Percentiles rank a stretch among this genome's conserved stretches.
These are phyloP conservation scores for Cephalopachus bancanus DNA, from an alignment of 2,797 vertebrate genomes.

Conservation along the genomic window DNA sequence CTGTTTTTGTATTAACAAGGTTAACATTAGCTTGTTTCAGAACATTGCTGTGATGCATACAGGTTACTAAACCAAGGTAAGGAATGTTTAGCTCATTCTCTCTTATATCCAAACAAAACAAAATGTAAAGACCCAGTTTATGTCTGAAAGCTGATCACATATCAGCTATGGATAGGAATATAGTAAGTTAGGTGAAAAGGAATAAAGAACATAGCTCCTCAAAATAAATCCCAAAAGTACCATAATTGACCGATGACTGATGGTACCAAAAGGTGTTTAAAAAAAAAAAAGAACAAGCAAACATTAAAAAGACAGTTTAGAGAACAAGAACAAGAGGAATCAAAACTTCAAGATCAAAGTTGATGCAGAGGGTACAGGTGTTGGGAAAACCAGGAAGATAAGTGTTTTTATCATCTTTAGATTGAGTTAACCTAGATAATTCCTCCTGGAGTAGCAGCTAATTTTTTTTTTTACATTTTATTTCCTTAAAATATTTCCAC, in stretches of 20 bases:
- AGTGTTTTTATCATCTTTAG: not conserved
- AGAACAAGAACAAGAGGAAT: not conserved
- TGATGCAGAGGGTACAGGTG: too few relatives aligned
- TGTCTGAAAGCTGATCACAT: not conserved
- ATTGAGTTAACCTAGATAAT: constrained; percentile 54
- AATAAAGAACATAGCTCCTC: not conserved
- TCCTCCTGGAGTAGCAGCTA: not conserved
- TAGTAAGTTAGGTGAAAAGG: not conserved
- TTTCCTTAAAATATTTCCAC: not conserved
- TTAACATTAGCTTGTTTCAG: constrained; percentile 21
- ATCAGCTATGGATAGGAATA: not conserved
- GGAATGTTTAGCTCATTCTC: not conserved
- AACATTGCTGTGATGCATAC: not conserved
- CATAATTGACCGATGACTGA: too few relatives aligned
- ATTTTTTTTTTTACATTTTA: constrained; percentile 38
- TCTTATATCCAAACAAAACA: not conserved
- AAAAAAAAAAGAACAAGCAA: not conserved
- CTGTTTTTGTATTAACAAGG: not conserved
- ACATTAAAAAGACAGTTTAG: not conserved
- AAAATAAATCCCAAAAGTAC: not conserved
- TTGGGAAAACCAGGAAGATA: not conserved
- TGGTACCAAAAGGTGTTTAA: not conserved
- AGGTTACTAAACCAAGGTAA: not conserved
- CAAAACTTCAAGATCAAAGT: not conserved
- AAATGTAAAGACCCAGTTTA: not conserved